A percentile compares a stretch with the other conserved stretches of the same genome.
Evolutionary conservation across 2,797 vertebrate species (phyloP).

Genomic region (Cryptoprocta ferox): DNA sequence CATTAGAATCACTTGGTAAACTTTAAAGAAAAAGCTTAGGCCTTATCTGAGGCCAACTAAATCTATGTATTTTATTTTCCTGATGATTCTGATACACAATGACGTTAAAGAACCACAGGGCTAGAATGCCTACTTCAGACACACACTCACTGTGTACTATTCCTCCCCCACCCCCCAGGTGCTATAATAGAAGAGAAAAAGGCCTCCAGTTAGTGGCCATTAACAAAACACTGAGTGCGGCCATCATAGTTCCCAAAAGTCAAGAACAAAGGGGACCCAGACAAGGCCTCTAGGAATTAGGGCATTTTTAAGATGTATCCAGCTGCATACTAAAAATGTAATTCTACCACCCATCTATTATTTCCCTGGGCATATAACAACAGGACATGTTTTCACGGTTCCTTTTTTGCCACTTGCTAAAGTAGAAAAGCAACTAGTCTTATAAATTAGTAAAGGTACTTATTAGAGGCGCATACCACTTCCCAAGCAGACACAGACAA

Average conservation of each 20-base stretch:
- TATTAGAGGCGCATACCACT: not conserved
- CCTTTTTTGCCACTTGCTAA: slow-evolving; percentile 4
- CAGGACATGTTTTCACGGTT: not conserved
- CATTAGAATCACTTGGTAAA: slow-evolving; percentile 2
- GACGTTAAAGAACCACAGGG: not conserved
- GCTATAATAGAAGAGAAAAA: slow-evolving; percentile 2
- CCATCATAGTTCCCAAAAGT: not conserved
- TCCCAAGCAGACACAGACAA: slow-evolving; percentile 6
- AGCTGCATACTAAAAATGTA: not conserved
- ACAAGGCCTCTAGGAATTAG: not conserved
- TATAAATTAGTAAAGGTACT: slow-evolving; percentile 35
- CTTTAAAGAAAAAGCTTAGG: not conserved
- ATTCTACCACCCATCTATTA: not conserved
- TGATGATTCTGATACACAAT: not conserved
- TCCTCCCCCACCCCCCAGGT: not conserved
- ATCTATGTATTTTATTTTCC: not conserved
- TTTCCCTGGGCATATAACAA: not conserved
- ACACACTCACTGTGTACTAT: not conserved
- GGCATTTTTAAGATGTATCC: not conserved
- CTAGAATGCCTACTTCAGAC: not conserved
- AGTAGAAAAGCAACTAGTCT: slow-evolving; percentile 46
- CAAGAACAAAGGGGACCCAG: slow-evolving; percentile 29
- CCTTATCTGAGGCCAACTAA: not conserved
- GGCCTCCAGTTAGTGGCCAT: not conserved
- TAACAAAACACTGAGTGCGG: not conserved